Evolutionary conservation across 2,797 vertebrate genomes (phyloP).

Genomic region (Ibycter americanus): DNA sequence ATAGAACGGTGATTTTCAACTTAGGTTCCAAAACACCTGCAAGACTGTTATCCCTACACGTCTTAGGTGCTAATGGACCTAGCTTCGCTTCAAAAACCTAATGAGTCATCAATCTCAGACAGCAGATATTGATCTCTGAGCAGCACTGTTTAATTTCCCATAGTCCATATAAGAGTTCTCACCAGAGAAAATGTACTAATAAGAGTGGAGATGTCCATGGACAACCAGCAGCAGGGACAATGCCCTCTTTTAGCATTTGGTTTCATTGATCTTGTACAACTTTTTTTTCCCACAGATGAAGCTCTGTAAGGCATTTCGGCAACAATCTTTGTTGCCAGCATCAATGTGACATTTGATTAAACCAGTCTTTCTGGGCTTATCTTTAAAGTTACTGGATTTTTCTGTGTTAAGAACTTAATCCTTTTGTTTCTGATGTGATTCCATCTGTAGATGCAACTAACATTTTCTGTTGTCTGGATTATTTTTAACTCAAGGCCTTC

Average conservation of each 20-base stretch:
- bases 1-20: not conserved
- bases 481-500: not conserved
- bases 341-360: conserved; percentile 56
- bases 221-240: not conserved
- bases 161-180: not conserved
- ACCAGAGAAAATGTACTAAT: not conserved
- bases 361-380: conserved; percentile 5
- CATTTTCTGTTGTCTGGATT: conserved; percentile 26
- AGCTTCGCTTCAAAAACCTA: conserved; percentile 6
- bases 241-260: not conserved
- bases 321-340: not conserved
- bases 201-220: not conserved
- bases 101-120: not conserved
- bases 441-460: conserved; percentile 18
- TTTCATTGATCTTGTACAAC: not conserved
- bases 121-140: conserved; percentile 17
- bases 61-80: conserved; percentile 2
- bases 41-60: not conserved
- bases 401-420: conserved; percentile 53
- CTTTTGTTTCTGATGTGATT: conserved; percentile 47
- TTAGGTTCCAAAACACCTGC: not conserved
- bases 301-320: not conserved
- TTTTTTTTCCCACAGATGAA: not conserved
- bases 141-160: not conserved
- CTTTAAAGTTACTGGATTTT: conserved; percentile 50